Percentiles rank a stretch among this genome's conserved stretches.
Evolutionary conservation across 2,797 vertebrate genomes (phyloP).

Genomic region (Propithecus perrieri): DNA sequence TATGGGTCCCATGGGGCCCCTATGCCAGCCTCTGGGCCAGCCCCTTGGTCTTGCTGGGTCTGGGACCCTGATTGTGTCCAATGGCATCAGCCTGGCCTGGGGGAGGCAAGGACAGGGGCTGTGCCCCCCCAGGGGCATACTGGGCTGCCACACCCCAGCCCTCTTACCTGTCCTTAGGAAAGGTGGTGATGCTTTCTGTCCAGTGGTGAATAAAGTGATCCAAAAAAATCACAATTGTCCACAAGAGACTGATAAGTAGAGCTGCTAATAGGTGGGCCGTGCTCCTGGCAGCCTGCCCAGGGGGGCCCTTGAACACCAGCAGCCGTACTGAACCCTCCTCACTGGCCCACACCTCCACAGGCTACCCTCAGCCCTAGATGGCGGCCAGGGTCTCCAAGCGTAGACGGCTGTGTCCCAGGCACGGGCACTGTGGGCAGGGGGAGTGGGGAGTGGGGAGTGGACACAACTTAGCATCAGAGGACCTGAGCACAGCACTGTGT

Average conservation of each 20-base stretch:
- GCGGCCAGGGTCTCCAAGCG: neutral
- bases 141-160: neutral
- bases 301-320: neutral
- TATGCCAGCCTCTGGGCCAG: neutral
- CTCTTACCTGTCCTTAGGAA: neutral
- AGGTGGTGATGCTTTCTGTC: neutral
- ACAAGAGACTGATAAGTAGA: neutral
- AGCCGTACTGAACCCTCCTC: neutral
- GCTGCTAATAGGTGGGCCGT: neutral
- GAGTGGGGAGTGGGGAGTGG: no score
- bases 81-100: neutral
- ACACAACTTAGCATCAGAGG: neutral
- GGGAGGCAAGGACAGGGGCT: neutral
- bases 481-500: neutral
- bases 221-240: neutral
- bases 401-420: neutral
- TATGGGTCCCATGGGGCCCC: neutral
- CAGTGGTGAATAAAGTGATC: constrained; percentile 14
- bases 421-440: neutral
- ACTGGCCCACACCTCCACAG: neutral
- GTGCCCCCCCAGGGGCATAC: neutral
- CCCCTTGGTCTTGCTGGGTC: neutral
- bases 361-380: neutral
- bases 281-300: neutral
- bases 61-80: neutral